phyloP scores from a whole-genome alignment of 1,140 invertebrate species.

The Cylas formicarius region DNA sequence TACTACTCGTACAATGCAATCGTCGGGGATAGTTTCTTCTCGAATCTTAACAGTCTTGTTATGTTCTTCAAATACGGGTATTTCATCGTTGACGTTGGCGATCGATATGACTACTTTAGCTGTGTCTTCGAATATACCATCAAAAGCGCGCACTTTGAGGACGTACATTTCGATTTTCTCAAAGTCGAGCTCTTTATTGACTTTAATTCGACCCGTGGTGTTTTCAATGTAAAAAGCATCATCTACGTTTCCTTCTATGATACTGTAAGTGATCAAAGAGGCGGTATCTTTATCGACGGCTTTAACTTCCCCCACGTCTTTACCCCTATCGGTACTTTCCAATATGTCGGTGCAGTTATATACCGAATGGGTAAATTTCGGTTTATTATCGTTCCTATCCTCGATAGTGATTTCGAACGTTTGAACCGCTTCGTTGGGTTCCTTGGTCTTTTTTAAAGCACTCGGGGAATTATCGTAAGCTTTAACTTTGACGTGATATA shows the following conservation, averaged over 20 bases:
- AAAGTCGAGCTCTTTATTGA: conserved; percentile 72
- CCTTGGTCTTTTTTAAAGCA: conserved; percentile 63
- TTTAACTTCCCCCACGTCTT: conserved; percentile 71
- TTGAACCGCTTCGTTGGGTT: conserved; percentile 61
- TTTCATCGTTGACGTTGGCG: conserved; percentile 77
- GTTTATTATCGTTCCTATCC: conserved; percentile 86
- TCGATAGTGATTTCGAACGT: conserved; percentile 79
- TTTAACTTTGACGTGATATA: conserved; percentile 77
- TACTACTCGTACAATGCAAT: conserved; percentile 58
- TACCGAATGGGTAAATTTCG: conserved; percentile 62
- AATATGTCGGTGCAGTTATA: conserved; percentile 72
- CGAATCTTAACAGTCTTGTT: conserved; percentile 60
- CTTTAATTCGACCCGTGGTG: conserved; percentile 71
- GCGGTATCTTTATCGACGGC: conserved; percentile 75
- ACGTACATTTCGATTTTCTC: conserved; percentile 74
- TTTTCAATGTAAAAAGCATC: conserved; percentile 72
- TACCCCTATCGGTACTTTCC: conserved; percentile 75
- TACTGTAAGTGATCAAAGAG: conserved; percentile 72
- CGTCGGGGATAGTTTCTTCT: conserved; percentile 58
- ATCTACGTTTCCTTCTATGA: conserved; percentile 67
- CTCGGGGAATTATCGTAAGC: conserved; percentile 81
- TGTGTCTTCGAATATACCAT: conserved; percentile 67
- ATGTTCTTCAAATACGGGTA: conserved; percentile 62
- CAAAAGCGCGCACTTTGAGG: conserved; percentile 67
- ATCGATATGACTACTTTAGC: conserved; percentile 71